Evolutionary conservation across 2,888 invertebrate genomes (phyloP), one percentile per base, ranked within the genome.

Genomic region (Arctia plantaginis): DNA sequence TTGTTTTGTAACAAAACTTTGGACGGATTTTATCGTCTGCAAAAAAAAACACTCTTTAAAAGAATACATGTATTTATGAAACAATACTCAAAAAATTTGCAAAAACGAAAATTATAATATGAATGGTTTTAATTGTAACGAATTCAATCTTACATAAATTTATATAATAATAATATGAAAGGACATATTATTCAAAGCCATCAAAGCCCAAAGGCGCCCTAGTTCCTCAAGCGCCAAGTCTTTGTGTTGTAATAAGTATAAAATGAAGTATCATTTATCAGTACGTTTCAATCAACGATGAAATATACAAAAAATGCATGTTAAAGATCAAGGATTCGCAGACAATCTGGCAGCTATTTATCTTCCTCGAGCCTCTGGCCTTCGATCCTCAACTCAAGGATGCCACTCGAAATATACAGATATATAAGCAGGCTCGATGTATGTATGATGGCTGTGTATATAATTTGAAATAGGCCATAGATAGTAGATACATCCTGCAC

Each of bases 331-430:
- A 78, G 73, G 78, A 74, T 77, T 65, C 35, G n/a, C 44, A 47
- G 18, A 72, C 76, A 76, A 76, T 80, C 76, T 77, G 73, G 73
- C 76, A 75, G 59, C 80, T 78, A 84, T 85, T 80, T 80, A 82
- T 79, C 76, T 82, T 81, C 30, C 69, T 69, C 2, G 47, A 30
- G 72, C 77, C 80, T 78, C 71, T 44, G 70, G 35, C 67, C 69
- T 66, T 74, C 80, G 64, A 67, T 67, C 59, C 66, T 75, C 75
- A 73, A 73, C 80, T 74, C 51, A 77, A 72, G 73, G 76, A 67
- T 74, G 69, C 55, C 69, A 73, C 77, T 77, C 27, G 62, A 80
- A 74, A 64, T 75, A 74, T 75, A 72, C 71, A 74, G 59, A 71
- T 77, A 71, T 79, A 68, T 59, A 47, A 70, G 62, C 23, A 62